Conservation (phyloP, 1,140 invertebrate species). For the Drosophila kohkoa region DNA sequence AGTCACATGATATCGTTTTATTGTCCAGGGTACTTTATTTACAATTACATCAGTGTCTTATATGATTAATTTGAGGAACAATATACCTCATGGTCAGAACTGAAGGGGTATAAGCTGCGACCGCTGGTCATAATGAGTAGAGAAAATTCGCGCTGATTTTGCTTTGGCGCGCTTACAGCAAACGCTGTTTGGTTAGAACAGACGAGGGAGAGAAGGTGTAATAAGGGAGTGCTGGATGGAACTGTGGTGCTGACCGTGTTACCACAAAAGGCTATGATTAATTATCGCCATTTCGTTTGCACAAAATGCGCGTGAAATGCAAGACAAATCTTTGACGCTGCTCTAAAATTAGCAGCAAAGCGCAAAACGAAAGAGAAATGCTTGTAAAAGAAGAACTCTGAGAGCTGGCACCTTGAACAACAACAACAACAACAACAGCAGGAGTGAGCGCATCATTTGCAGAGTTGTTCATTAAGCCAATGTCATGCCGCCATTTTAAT, state of each 20-base stretch:
- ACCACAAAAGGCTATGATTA: conserved; percentile 74
- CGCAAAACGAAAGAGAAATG: background rate
- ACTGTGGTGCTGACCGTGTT: conserved; percentile 9
- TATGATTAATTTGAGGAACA: background rate
- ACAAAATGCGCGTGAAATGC: conserved; percentile 50
- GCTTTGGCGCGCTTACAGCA: conserved; percentile 16
- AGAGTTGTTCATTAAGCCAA: conserved; percentile 33
- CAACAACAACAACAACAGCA: too few species aligned
- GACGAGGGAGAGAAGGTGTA: background rate
- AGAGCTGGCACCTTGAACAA: conserved; percentile 5
- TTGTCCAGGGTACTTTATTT: background rate
- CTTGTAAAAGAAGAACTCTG: background rate
- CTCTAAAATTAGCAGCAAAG: conserved; percentile 56
- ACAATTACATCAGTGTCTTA: background rate
- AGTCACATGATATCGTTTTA: too few species aligned
- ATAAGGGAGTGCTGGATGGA: background rate
- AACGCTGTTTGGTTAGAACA: background rate
- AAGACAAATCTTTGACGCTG: conserved; percentile 57
- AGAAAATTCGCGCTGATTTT: conserved; percentile 47
- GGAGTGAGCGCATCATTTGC: conserved; percentile 25
- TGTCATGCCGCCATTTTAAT: conserved; percentile 56
- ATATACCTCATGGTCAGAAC: background rate
- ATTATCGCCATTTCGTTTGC: conserved; percentile 72
- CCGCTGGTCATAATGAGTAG: conserved; percentile 56
- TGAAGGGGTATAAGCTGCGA: background rate